Percentiles rank a stretch among this genome's conserved stretches.
phyloP scores from a whole-genome alignment of 1,140 invertebrate genomes.

The Patella vulgata region DNA sequence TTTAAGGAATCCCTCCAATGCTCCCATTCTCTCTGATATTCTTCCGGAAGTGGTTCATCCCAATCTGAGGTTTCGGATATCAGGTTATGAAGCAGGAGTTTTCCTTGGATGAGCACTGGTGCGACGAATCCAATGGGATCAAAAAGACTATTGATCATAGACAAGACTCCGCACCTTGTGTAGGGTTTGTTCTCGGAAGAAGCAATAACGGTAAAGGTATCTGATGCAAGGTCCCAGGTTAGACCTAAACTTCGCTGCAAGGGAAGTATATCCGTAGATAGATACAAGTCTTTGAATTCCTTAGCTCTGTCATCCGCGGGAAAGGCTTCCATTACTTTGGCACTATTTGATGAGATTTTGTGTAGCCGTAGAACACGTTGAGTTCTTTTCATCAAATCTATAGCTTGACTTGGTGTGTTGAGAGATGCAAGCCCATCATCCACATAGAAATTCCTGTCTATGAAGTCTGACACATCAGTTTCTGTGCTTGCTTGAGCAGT shows the following conservation, averaged over 20 bases:
- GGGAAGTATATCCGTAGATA: slow-evolving; percentile 13
- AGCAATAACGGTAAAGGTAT: too few species aligned
- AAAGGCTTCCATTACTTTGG: slow-evolving; percentile 14
- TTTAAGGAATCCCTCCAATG: slow-evolving; percentile 15
- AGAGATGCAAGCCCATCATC: not conserved
- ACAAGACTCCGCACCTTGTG: slow-evolving; percentile 27
- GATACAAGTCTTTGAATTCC: slow-evolving; percentile 17
- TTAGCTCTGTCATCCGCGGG: slow-evolving; percentile 7
- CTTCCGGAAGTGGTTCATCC: slow-evolving; percentile 32
- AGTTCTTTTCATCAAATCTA: not conserved
- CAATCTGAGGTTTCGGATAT: slow-evolving; percentile 32
- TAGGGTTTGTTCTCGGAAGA: slow-evolving; percentile 7
- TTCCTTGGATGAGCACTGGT: slow-evolving; percentile 38
- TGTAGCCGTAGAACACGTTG: slow-evolving; percentile 5
- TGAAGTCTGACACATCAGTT: too few species aligned
- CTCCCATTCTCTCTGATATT: slow-evolving; percentile 5
- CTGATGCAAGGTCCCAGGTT: slow-evolving; percentile 10
- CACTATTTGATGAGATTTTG: slow-evolving; percentile 19
- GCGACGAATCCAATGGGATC: slow-evolving; percentile 44
- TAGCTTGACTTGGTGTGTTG: not conserved
- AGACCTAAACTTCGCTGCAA: slow-evolving; percentile 24
- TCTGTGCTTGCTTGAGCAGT: too few species aligned
- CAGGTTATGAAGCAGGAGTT: slow-evolving; percentile 29
- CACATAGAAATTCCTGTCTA: too few species aligned
- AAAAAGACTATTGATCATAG: slow-evolving; percentile 31